Conservation (phyloP, 2,797 vertebrate genomes). For the Pelochelys cantorii region DNA sequence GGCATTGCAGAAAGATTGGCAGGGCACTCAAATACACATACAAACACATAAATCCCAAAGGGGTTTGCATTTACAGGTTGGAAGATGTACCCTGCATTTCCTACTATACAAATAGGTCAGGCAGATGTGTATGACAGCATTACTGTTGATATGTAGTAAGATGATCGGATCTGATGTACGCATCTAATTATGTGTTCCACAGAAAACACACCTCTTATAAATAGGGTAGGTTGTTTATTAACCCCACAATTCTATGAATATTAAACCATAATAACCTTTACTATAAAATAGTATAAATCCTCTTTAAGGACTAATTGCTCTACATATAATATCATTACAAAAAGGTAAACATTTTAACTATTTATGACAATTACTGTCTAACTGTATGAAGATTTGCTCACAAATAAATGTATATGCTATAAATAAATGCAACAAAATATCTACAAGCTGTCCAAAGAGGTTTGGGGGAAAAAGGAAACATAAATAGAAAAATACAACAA, state of each 20-base stretch:
- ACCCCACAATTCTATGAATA: neutral
- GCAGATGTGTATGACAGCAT: neutral
- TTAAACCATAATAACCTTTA: neutral
- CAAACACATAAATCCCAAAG: neutral
- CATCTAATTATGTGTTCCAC: neutral
- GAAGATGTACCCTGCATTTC: neutral
- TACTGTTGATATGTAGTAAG: neutral
- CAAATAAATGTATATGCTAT: neutral
- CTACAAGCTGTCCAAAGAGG: neutral
- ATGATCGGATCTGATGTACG: neutral
- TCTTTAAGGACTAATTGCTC: neutral
- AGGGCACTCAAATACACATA: neutral
- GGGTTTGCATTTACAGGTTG: neutral
- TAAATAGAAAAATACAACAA: neutral
- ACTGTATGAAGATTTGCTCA: neutral
- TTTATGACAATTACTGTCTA: neutral
- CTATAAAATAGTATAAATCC: too few relatives aligned
- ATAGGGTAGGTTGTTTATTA: neutral
- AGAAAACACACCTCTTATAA: neutral
- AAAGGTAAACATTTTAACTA: neutral
- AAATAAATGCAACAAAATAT: neutral
- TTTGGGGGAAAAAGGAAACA: neutral
- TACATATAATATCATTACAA: neutral
- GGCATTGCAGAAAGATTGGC: neutral
- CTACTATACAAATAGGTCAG: neutral